Evolutionary conservation across 1,140 invertebrate species (phyloP).

Genomic region (Drosophila kurseongensis): DNA sequence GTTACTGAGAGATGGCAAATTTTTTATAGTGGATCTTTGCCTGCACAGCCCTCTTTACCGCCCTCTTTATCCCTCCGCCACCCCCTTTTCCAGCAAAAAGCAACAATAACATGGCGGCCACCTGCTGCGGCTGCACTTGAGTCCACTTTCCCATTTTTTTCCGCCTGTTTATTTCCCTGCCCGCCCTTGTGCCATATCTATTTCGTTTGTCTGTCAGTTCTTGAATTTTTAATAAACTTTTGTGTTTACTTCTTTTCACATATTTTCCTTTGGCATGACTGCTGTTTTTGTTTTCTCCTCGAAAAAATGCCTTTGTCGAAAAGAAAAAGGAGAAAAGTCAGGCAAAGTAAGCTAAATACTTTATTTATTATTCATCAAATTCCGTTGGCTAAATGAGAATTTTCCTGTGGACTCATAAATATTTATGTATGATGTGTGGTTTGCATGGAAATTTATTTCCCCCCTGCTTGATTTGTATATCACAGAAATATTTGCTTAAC

Average conservation of each 20-base stretch:
- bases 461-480: conserved; percentile 18
- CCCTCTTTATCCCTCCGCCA: too few relatives aligned
- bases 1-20: conserved; percentile 71
- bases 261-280: conserved; percentile 27
- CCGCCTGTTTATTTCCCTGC: conserved; percentile 55
- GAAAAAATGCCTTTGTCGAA: conserved; percentile 33
- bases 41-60: neutral
- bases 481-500: conserved; percentile 16
- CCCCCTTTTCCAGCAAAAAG: conserved; percentile 22
- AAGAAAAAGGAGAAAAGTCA: conserved; percentile 13
- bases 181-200: conserved; percentile 1
- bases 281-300: conserved; percentile 10
- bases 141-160: conserved; percentile 63
- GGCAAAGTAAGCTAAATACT: conserved; percentile 1
- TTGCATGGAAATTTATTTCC: conserved; percentile 36
- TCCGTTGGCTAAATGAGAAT: conserved; percentile 27
- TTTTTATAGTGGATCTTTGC: conserved; percentile 49
- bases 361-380: conserved; percentile 49
- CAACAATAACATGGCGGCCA: conserved; percentile 72
- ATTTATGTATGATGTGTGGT: conserved; percentile 44
- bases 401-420: conserved; percentile 45
- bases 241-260: conserved; percentile 47
- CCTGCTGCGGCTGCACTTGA: conserved; percentile 81
- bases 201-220: conserved; percentile 42
- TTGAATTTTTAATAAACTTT: conserved; percentile 79